Evolutionary conservation across 2,888 invertebrate species (phyloP).

Genomic region (Acutogordius australiensis): DNA sequence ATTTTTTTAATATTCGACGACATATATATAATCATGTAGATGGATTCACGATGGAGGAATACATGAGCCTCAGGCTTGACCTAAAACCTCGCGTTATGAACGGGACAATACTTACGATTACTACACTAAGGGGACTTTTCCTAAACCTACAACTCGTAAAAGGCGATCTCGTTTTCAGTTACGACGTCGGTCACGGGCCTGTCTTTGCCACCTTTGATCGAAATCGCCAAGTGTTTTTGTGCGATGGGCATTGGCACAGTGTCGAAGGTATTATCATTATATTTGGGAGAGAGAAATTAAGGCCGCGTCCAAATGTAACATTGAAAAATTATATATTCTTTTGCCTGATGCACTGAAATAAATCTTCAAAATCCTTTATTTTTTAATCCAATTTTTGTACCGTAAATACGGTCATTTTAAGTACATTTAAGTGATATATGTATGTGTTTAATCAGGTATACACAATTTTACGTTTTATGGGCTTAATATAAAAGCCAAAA

Average conservation of each 20-base stretch:
- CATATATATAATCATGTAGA: not conserved
- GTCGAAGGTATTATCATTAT: constrained; percentile 30
- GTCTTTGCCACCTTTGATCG: constrained; percentile 35
- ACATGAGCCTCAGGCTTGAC: constrained; percentile 48
- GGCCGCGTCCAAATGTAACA: no score
- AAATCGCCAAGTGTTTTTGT: constrained; percentile 29
- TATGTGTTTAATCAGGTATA: no score
- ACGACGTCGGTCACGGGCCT: constrained; percentile 50
- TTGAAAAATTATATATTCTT: no score
- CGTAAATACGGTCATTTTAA: no score
- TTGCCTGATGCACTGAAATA: no score
- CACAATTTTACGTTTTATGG: no score
- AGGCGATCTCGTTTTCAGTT: constrained; percentile 49
- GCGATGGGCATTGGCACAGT: constrained; percentile 79
- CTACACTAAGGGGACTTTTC: constrained; percentile 33
- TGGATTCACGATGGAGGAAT: constrained; percentile 29
- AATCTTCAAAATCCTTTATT: no score
- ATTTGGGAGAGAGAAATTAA: no score
- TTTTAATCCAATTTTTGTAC: no score
- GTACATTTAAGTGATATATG: no score
- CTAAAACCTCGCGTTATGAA: constrained; percentile 53
- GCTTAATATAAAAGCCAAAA: no score
- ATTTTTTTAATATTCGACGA: no score
- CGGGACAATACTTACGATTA: constrained; percentile 47
- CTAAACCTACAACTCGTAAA: constrained; percentile 56